Percentiles rank a stretch among this genome's conserved stretches.
Conservation (phyloP, 1,140 invertebrate genomes). For the Holcopasites calliopsidis region DNA sequence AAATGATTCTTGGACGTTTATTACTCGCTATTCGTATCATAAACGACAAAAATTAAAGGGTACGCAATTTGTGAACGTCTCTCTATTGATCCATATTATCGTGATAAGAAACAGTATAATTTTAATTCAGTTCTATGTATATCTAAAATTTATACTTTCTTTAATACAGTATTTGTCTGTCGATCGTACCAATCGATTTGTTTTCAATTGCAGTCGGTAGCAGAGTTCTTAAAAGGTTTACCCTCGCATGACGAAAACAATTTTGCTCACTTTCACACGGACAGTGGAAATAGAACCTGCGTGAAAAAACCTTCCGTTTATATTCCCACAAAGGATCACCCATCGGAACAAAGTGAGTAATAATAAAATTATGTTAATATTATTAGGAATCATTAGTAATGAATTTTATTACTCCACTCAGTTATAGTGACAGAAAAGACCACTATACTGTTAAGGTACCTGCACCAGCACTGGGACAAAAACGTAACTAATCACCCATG, state of each 20-base stretch:
- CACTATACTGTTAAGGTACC: conserved; percentile 94
- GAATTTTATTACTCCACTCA: conserved; percentile 78
- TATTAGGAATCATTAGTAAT: conserved; percentile 19
- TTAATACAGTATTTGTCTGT: not conserved
- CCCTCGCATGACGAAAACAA: conserved; percentile 95
- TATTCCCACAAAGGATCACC: conserved; percentile 92
- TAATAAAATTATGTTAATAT: not conserved
- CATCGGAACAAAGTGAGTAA: conserved; percentile 90
- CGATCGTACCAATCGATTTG: not conserved
- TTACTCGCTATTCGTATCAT: not conserved
- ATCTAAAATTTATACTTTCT: not conserved
- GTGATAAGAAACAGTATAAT: not conserved
- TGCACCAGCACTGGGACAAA: conserved; percentile 97
- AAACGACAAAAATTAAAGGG: not conserved
- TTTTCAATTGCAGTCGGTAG: conserved; percentile 84
- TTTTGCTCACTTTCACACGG: conserved; percentile 93
- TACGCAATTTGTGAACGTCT: not conserved
- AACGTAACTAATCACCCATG: conserved; percentile 82
- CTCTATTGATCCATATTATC: not conserved
- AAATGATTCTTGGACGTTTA: not conserved
- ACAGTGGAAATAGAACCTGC: conserved; percentile 90
- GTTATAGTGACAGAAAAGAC: conserved; percentile 97
- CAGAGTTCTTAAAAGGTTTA: conserved; percentile 94
- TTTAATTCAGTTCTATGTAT: not conserved
- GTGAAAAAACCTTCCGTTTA: conserved; percentile 94